phyloP scores from a whole-genome alignment of 2,888 invertebrate genomes.

The Halocaridina rubra region DNA sequence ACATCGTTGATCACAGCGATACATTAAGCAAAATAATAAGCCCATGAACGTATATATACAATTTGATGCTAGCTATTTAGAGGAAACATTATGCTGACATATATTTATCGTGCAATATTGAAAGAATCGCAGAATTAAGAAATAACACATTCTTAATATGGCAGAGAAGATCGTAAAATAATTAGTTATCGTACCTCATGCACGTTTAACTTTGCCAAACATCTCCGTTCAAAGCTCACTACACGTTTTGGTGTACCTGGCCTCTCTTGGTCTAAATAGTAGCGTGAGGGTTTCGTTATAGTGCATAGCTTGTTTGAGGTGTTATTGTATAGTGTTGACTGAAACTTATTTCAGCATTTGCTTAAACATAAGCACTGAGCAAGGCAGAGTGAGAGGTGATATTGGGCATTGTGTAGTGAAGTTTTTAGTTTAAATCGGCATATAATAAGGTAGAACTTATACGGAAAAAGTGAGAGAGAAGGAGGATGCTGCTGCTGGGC shows the following conservation, averaged over 20 bases:
- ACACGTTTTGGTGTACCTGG: conserved; percentile 45
- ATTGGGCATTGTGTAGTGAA: not conserved
- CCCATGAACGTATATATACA: not conserved
- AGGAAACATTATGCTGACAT: no score
- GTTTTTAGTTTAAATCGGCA: not conserved
- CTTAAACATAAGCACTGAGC: no score
- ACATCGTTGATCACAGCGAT: not conserved
- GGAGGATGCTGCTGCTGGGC: not conserved
- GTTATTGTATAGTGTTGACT: not conserved
- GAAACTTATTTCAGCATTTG: no score
- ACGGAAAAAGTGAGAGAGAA: not conserved
- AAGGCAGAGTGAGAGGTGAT: not conserved
- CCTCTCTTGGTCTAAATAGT: not conserved
- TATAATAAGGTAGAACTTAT: not conserved
- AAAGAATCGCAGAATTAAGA: not conserved
- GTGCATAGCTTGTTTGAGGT: not conserved
- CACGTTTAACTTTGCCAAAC: conserved; percentile 18
- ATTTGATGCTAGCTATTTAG: no score
- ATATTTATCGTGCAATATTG: no score
- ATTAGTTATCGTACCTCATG: conserved; percentile 20
- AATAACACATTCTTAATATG: not conserved
- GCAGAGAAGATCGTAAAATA: not conserved
- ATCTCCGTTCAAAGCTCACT: conserved; percentile 48
- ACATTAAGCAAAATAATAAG: no score
- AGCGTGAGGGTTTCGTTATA: not conserved